Evolutionary conservation across 2,113 vertebrate species (phyloP), one percentile per base, ranked within the genome.

Genomic region (Phodopus roborovskii): DNA sequence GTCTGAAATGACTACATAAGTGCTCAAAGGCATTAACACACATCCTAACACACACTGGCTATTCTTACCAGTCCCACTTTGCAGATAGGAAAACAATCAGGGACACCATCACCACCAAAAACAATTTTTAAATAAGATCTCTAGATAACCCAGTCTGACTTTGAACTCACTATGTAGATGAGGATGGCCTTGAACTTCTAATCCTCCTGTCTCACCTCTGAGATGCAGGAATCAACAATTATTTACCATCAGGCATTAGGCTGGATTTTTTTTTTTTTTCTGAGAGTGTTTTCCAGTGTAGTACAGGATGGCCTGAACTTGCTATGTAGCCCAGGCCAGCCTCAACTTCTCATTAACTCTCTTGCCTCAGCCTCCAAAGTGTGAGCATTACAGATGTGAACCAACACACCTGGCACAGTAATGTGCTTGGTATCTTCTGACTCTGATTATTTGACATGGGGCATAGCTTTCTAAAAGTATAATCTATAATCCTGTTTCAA

Each of bases 391-490:
- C 15, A 71, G 48, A 56, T 45, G 24, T 39, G 48, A 86, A 36
- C 45, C 24, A 88, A 50, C 70, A 7, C 26, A 73, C 36, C 50
- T 16, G 24, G 24, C 36, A 74, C 81, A 50, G 33, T 73, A 75
- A 90, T 84, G 73, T 77, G 50, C 33, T 64, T 39, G 7, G 91
- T 66, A 90, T 22, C 28, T 73, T 81, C 10, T 8, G 78, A 92
- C 56, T 79, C 88, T 45, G 22, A 3, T 45, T 50, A 94, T 50
- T 95, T 83, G 73, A 96, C 74, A 84, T 45, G 56, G 10, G 48
- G 13, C 73, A 94, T 79, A 64, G 30, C 73, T 93, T 96, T 71
- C 90, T 39, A 53, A 87, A 91, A 83, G 50, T 84, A 66, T 58
- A 62, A 48, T 0, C 4, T 36, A 15, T 53, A 73, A 73, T 42